Percentiles rank a stretch among this genome's conserved stretches.
phyloP scores from a whole-genome alignment of 2,113 vertebrate genomes.

The Onychorhynchus coronatus region DNA sequence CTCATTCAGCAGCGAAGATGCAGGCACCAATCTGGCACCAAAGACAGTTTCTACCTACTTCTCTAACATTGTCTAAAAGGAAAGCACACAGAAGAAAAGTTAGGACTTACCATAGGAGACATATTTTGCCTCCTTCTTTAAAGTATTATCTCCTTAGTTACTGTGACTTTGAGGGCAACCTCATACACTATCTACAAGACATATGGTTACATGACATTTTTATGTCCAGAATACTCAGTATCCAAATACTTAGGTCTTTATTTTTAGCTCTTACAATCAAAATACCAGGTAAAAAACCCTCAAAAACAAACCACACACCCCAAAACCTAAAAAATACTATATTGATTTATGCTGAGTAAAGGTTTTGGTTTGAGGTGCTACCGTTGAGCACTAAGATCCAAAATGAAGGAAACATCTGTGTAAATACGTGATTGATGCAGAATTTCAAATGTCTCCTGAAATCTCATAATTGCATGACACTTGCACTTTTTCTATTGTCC shows the following conservation, averaged over 20 bases:
- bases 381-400: fast-evolving
- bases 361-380: not conserved
- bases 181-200: not conserved
- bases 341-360: not conserved
- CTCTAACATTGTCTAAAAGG: not conserved
- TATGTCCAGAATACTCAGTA: not conserved
- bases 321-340: not conserved
- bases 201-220: not conserved
- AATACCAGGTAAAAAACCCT: not conserved
- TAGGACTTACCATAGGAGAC: not conserved
- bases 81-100: not conserved
- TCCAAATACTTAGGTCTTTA: not conserved
- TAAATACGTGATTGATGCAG: not conserved
- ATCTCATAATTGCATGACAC: not conserved
- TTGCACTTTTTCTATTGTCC: not conserved
- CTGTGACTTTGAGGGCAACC: not conserved
- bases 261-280: not conserved
- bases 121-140: not conserved
- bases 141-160: not conserved
- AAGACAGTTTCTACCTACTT: not conserved
- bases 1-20: not conserved
- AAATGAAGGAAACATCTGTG: not conserved
- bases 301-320: not conserved
- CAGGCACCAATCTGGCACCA: not conserved
- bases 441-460: not conserved